Conservation (phyloP, 2,888 invertebrate species). For the Anoplius nigerrimus region DNA sequence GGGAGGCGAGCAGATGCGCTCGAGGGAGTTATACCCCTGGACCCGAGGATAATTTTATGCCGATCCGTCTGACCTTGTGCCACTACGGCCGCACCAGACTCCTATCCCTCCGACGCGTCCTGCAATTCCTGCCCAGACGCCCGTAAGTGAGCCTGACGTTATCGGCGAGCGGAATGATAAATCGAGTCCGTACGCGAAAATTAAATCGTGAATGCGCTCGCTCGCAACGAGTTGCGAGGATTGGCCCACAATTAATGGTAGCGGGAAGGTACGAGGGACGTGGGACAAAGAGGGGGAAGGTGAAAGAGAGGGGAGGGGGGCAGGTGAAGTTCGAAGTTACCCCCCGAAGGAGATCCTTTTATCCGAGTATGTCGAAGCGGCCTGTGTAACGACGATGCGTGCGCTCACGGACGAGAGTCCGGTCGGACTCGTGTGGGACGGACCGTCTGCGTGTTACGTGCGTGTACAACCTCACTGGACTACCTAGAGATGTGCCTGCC, state of each 20-base stretch:
- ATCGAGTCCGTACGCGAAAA: too few relatives aligned
- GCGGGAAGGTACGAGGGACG: not conserved
- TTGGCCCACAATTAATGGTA: not conserved
- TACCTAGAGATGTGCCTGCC: conserved; percentile 47
- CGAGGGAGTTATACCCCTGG: too few relatives aligned
- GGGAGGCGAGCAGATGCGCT: too few relatives aligned
- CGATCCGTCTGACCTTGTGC: too few relatives aligned
- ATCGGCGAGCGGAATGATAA: too few relatives aligned
- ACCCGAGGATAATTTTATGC: too few relatives aligned
- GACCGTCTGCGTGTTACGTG: not conserved
- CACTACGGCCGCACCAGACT: too few relatives aligned
- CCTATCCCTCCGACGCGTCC: too few relatives aligned
- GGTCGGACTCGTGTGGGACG: conserved; percentile 14
- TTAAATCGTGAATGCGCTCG: too few relatives aligned
- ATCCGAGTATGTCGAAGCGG: not conserved
- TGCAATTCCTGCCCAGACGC: too few relatives aligned
- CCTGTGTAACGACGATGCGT: not conserved
- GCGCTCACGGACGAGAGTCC: not conserved
- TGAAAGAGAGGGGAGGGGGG: not conserved
- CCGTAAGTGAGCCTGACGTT: too few relatives aligned
- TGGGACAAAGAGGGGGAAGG: not conserved
- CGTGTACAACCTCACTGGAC: conserved; percentile 30
- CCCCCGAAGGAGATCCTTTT: conserved; percentile 3
- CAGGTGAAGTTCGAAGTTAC: not conserved
- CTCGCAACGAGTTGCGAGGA: not conserved